These are phyloP conservation scores for Hypolimnas misippus DNA, from an alignment of 2,888 invertebrate genomes.

Conservation along the genomic window DNA sequence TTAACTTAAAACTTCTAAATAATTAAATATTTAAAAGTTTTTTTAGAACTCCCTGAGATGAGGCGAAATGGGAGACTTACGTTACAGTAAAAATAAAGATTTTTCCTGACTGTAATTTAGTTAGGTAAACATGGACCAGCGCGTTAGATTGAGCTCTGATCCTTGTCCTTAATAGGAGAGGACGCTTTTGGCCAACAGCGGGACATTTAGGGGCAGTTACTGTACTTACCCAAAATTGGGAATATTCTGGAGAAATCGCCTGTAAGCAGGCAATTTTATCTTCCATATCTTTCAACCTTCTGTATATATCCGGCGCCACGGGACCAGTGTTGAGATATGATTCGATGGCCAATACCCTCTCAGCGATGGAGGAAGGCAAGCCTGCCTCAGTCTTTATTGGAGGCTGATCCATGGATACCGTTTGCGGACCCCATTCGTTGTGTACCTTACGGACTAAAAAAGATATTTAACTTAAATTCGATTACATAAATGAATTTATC, in stretches of 20 bases:
- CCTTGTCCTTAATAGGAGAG: too few species aligned
- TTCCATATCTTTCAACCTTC: conserved; percentile 89
- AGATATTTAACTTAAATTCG: neutral
- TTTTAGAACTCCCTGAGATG: too few species aligned
- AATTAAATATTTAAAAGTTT: too few species aligned
- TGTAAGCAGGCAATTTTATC: conserved; percentile 89
- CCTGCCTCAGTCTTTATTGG: conserved; percentile 43
- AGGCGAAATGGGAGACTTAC: too few species aligned
- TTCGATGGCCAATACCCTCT: conserved; percentile 87
- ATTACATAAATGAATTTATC: neutral
- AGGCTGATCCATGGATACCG: conserved; percentile 52
- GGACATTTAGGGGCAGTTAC: too few species aligned
- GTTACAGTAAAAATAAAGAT: too few species aligned
- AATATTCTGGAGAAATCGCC: conserved; percentile 92
- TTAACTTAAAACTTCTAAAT: too few species aligned
- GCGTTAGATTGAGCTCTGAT: too few species aligned
- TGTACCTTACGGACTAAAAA: conserved; percentile 86
- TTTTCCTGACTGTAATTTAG: too few species aligned
- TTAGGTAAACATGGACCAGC: too few species aligned
- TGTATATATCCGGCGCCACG: conserved; percentile 86
- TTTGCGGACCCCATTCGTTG: conserved; percentile 89
- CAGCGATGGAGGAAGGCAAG: conserved; percentile 85
- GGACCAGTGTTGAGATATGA: conserved; percentile 83
- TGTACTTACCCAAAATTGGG: conserved; percentile 81
- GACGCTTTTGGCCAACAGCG: too few species aligned